Percentiles rank a stretch among this genome's conserved stretches.
Evolutionary conservation across 2,888 invertebrate genomes (phyloP).

Genomic region (Lepidonotus clava): DNA sequence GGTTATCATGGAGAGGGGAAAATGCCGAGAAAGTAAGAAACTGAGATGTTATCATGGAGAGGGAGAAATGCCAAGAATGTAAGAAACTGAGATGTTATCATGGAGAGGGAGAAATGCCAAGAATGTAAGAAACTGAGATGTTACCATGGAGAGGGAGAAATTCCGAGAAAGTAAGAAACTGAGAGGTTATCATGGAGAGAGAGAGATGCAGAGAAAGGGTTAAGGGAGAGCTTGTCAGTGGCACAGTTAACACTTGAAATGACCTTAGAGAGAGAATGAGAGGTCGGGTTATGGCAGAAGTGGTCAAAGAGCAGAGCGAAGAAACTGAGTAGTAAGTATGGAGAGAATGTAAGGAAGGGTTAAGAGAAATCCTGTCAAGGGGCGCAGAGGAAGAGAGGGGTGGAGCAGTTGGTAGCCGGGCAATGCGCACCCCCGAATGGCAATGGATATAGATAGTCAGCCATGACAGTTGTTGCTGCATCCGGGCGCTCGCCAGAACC

Average conservation of each 20-base stretch:
- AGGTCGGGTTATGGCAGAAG: background rate
- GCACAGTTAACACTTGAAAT: no score
- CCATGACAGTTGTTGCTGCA: slow-evolving; percentile 23
- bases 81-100: background rate
- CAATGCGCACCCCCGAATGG: background rate
- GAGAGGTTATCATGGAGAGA: background rate
- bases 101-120: background rate
- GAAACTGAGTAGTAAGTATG: background rate
- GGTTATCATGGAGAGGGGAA: background rate
- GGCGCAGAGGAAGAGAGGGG: background rate
- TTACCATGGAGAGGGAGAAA: background rate
- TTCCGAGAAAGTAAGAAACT: background rate
- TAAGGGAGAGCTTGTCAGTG: no score
- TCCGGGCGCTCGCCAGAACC: background rate
- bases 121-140: background rate
- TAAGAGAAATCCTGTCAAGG: background rate
- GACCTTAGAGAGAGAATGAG: no score
- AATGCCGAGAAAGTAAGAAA: background rate
- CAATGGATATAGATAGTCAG: slow-evolving; percentile 20
- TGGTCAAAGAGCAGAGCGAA: background rate
- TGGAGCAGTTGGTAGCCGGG: background rate
- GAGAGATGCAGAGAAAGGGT: background rate
- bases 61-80: background rate
- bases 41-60: background rate
- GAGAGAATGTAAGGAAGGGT: background rate